These are phyloP conservation scores for Pomacea canaliculata DNA, from an alignment of 2,888 invertebrate species.

Conservation along the genomic window DNA sequence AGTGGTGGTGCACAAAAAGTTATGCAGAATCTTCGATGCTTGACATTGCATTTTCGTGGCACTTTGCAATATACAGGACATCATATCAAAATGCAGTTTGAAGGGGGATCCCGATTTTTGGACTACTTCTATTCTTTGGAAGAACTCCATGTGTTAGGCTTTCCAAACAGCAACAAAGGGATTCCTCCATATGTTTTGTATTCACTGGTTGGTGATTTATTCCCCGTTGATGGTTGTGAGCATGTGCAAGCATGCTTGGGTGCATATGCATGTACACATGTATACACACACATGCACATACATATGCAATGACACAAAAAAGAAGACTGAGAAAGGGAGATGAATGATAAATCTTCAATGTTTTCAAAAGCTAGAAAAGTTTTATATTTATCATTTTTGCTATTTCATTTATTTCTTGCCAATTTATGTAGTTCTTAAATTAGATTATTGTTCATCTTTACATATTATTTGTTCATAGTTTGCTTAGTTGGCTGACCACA, in stretches of 20 bases:
- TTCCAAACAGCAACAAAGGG: slow-evolving; percentile 56
- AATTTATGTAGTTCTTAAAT: too few species aligned
- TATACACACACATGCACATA: neutral
- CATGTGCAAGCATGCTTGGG: too few species aligned
- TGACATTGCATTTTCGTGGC: slow-evolving; percentile 59
- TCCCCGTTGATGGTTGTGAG: too few species aligned
- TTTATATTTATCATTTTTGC: too few species aligned
- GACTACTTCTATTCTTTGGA: slow-evolving; percentile 61
- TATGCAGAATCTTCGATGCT: slow-evolving; percentile 48
- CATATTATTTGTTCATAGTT: too few species aligned
- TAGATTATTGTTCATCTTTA: too few species aligned
- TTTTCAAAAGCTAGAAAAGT: too few species aligned
- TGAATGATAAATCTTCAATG: neutral
- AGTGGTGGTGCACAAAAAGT: slow-evolving; percentile 51
- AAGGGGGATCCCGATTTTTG: slow-evolving; percentile 39
- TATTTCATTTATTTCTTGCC: too few species aligned
- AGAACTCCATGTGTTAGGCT: slow-evolving; percentile 60
- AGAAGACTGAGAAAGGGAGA: neutral
- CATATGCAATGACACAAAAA: neutral
- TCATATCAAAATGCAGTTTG: slow-evolving; percentile 52
- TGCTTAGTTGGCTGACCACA: too few species aligned
- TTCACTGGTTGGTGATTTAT: slow-evolving; percentile 35
- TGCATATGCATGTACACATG: neutral
- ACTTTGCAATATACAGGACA: neutral
- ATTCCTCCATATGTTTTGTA: slow-evolving; percentile 61